These are phyloP conservation scores for Epicauta chinensis DNA, from an alignment of 1,140 invertebrate species.

Conservation along the genomic window DNA sequence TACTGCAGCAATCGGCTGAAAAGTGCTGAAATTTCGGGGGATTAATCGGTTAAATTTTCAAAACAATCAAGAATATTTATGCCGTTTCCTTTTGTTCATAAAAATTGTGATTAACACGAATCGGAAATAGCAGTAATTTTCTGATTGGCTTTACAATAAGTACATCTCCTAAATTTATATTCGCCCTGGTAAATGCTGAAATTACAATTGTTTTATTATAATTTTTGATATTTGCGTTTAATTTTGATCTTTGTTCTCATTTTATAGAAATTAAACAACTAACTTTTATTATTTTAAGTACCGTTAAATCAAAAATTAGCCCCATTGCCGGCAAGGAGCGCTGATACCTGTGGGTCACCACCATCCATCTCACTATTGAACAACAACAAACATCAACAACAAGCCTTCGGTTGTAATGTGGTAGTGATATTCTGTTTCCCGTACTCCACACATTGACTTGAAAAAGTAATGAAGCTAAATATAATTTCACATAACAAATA, in stretches of 20 bases:
- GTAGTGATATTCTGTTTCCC: slow-evolving; percentile 19
- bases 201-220: not conserved
- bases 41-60: no score
- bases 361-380: slow-evolving; percentile 8
- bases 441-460: slow-evolving; percentile 25
- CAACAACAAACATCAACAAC: not conserved
- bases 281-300: slow-evolving; percentile 29
- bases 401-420: slow-evolving; percentile 14
- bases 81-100: no score
- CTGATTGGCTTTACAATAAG: not conserved
- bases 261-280: slow-evolving; percentile 13
- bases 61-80: no score
- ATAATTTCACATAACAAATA: slow-evolving; percentile 25
- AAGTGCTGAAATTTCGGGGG: no score
- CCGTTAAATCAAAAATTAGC: slow-evolving; percentile 34
- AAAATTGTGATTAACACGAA: no score
- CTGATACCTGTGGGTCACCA: slow-evolving; percentile 5
- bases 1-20: no score
- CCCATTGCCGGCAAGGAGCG: slow-evolving; percentile 22
- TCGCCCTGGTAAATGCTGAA: not conserved
- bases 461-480: slow-evolving; percentile 37
- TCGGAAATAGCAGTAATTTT: no score
- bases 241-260: not conserved
- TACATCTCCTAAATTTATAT: slow-evolving; percentile 9
- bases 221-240: not conserved